Evolutionary conservation across 1,140 invertebrate genomes (phyloP).

Genomic region (Neuroterus valhalla): DNA sequence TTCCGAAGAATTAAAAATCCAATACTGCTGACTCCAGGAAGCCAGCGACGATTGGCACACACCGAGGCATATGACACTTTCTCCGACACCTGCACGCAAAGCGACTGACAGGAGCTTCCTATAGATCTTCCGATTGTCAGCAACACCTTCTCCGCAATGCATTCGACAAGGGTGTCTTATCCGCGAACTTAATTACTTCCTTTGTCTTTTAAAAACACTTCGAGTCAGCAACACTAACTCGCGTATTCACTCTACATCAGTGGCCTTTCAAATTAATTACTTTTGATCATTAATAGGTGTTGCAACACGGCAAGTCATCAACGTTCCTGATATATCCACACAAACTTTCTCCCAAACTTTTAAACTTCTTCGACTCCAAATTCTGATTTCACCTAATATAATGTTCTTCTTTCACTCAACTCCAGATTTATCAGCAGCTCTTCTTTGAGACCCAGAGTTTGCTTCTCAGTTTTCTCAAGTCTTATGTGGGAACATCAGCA

Average conservation of each 20-base stretch:
- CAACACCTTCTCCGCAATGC: slow-evolving; percentile 22
- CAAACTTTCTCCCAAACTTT: slow-evolving; percentile 15
- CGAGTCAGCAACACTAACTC: neutral
- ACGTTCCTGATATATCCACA: neutral
- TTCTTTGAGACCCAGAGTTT: slow-evolving; percentile 1
- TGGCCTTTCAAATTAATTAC: neutral
- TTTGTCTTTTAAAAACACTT: neutral
- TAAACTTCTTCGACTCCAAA: slow-evolving; percentile 2
- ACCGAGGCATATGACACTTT: slow-evolving; percentile 29
- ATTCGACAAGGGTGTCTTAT: neutral
- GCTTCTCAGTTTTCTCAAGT: slow-evolving; percentile 4
- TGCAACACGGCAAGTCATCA: neutral
- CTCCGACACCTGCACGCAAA: slow-evolving; percentile 19
- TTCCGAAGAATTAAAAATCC: slow-evolving; percentile 4
- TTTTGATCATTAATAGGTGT: neutral
- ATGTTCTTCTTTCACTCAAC: neutral
- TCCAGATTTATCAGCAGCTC: slow-evolving; percentile 3
- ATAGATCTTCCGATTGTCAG: slow-evolving; percentile 15
- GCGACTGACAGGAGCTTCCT: slow-evolving; percentile 3
- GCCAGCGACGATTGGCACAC: neutral
- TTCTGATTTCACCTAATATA: neutral
- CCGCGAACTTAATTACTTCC: neutral
- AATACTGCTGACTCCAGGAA: neutral
- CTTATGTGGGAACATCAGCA: too few relatives aligned
- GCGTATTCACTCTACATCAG: neutral